Conservation (phyloP, 2,888 invertebrate genomes). For the Acrobasis suavella region DNA sequence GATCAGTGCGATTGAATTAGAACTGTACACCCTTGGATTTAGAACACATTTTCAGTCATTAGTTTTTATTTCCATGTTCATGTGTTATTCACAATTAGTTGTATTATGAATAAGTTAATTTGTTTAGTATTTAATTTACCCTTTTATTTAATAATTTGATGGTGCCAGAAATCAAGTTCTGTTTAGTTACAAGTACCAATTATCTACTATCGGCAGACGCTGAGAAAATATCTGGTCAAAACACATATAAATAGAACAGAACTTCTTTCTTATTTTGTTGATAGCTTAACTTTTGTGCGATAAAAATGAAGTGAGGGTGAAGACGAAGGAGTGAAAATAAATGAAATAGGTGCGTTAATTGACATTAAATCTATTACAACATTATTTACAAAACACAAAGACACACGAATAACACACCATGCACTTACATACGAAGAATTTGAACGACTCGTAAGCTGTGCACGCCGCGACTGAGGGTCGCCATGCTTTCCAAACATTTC, state of each 20-base stretch:
- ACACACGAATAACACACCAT: slow-evolving; percentile 77
- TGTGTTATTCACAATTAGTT: slow-evolving; percentile 55
- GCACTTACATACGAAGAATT: slow-evolving; percentile 76
- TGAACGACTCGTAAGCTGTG: slow-evolving; percentile 72
- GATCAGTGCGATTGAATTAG: slow-evolving; percentile 61
- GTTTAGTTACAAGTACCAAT: slow-evolving; percentile 12
- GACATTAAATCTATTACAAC: slow-evolving; percentile 75
- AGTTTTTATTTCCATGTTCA: slow-evolving; percentile 33
- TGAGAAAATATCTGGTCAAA: neutral
- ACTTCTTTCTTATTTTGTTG: slow-evolving; percentile 41
- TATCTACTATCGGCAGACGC: neutral
- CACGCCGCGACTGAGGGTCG: slow-evolving; percentile 68
- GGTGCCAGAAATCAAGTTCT: slow-evolving; percentile 27
- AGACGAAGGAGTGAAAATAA: slow-evolving; percentile 66
- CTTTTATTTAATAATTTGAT: slow-evolving; percentile 5
- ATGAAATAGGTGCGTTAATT: slow-evolving; percentile 80
- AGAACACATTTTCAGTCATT: slow-evolving; percentile 41
- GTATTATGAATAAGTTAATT: slow-evolving; percentile 46
- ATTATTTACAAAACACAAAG: slow-evolving; percentile 77
- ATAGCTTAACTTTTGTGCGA: slow-evolving; percentile 34
- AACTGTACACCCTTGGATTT: slow-evolving; percentile 49
- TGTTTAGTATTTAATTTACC: slow-evolving; percentile 20
- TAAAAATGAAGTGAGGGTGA: slow-evolving; percentile 59
- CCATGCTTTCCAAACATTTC: slow-evolving; percentile 57
- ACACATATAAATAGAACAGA: slow-evolving; percentile 36